A percentile compares a stretch with the other conserved stretches of the same genome.
Conservation (phyloP, 2,797 vertebrate species). For the Pseudochaenichthys georgianus region DNA sequence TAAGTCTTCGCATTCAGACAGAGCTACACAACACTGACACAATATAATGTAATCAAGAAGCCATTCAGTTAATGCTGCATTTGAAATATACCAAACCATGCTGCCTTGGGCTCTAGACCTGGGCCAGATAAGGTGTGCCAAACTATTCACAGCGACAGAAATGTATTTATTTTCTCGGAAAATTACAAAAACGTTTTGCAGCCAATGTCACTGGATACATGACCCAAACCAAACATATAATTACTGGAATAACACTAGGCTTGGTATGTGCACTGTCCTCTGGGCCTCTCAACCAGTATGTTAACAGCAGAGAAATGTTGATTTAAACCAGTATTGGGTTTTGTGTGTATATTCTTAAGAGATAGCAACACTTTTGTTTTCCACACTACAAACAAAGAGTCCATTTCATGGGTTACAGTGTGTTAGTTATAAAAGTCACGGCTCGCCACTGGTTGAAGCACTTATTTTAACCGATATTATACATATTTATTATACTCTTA, state of each 20-base stretch:
- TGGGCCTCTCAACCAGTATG: not conserved
- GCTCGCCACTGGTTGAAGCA: not conserved
- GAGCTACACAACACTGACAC: slow-evolving; percentile 32
- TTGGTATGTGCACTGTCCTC: not conserved
- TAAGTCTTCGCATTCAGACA: slow-evolving; percentile 50
- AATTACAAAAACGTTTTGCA: not conserved
- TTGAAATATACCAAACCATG: not conserved
- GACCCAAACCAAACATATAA: not conserved
- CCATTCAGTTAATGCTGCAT: not conserved
- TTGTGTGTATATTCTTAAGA: not conserved
- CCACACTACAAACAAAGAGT: not conserved
- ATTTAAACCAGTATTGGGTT: too few species aligned
- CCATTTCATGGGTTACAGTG: not conserved
- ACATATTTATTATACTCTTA: too few species aligned
- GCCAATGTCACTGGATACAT: not conserved
- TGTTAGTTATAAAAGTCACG: not conserved
- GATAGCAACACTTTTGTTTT: not conserved
- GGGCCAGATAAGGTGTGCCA: not conserved
- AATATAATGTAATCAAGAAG: slow-evolving; percentile 13
- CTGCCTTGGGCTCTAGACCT: too few species aligned
- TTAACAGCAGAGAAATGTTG: not conserved
- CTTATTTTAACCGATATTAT: too few species aligned
- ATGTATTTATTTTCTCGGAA: too few species aligned
- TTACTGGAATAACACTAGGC: not conserved
- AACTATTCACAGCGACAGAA: not conserved